Base-by-base conservation (phyloP, 1,140 invertebrate genomes). In the Tetramorium parvispinum region DNA sequence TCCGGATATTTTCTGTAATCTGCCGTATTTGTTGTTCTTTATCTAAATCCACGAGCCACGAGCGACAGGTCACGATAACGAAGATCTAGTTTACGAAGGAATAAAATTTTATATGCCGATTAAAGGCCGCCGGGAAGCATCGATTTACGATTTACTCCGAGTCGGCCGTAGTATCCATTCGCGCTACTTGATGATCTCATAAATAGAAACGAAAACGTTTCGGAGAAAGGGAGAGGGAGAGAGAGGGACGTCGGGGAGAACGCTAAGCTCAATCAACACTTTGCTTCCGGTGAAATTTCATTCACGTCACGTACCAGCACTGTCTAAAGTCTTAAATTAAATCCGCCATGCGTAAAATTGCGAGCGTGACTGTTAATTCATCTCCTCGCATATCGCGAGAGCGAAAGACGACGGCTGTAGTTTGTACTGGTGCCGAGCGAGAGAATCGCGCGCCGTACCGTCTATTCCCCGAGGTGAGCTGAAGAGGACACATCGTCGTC, bases 41-140 rank as follows among this genome's bases (percentile, higher is more conserved):
- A 88, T 88, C 86, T 85, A 85, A 88, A 85, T 88, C 63, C 70
- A 27, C 65, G 61, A 68, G 70, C 43, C 37, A 49, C 40, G n/a
- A 57, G 68, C 66, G 66, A 49, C 79, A 78, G 68, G 32, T 3
- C 49, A 21, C 55, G 61, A 86, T 81, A 89, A 88, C 82, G n/a
- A 51, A 55, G 49, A 78, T 78, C 55, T 49, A 24, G 24, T 83
- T 83, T 83, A 83, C 24, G 68, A 7, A 32, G 53, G 16, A 46
- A 16, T 73, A 75, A 83, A 83, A 73, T 46, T 83, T 83, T 83
- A 83, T 59, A 53, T 16, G 66, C 24, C 18, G 66, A 8, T 73
- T 73, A 73, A 46, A 68, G 32, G 21, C 16, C n/a, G 49, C 46
- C 5, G 16, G 21, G 21, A 21, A 51, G 49, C 21, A 40, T 43